These are phyloP conservation scores for Panthera leo DNA, from an alignment of 2,113 vertebrate species.

Conservation along the genomic window DNA sequence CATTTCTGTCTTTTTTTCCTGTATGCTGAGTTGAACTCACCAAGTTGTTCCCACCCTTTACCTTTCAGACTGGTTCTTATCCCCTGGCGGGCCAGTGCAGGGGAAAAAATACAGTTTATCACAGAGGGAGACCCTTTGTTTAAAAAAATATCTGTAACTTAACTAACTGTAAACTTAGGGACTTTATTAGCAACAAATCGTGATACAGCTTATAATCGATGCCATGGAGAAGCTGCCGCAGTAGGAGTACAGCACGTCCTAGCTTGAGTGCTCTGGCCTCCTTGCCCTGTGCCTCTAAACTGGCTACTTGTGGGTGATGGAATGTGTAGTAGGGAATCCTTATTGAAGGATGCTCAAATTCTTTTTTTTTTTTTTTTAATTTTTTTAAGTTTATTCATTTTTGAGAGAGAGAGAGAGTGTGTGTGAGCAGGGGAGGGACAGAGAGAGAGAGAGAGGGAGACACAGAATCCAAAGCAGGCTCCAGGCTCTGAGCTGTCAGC, in stretches of 20 bases:
- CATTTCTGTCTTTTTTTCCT: not conserved
- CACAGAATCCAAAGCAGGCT: no score
- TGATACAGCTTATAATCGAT: not conserved
- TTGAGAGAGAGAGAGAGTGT: no score
- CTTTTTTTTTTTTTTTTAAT: not conserved
- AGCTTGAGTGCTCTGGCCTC: not conserved
- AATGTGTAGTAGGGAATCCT: not conserved
- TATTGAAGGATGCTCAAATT: not conserved
- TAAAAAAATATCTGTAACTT: not conserved
- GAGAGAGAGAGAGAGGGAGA: no score
- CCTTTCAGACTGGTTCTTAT: no score
- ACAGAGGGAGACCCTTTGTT: not conserved
- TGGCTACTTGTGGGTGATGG: no score
- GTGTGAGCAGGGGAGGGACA: no score
- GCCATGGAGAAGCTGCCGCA: not conserved
- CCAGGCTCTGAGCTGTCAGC: no score
- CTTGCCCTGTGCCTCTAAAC: not conserved
- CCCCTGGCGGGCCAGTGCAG: not conserved
- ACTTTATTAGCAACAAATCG: not conserved
- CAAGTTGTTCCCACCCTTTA: no score
- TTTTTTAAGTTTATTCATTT: no score
- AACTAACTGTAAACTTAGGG: not conserved
- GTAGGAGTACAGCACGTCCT: not conserved
- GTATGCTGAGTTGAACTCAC: not conserved
- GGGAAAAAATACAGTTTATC: not conserved